Conservation (phyloP, 2,797 vertebrate species). For the Cyclopterus lumpus region DNA sequence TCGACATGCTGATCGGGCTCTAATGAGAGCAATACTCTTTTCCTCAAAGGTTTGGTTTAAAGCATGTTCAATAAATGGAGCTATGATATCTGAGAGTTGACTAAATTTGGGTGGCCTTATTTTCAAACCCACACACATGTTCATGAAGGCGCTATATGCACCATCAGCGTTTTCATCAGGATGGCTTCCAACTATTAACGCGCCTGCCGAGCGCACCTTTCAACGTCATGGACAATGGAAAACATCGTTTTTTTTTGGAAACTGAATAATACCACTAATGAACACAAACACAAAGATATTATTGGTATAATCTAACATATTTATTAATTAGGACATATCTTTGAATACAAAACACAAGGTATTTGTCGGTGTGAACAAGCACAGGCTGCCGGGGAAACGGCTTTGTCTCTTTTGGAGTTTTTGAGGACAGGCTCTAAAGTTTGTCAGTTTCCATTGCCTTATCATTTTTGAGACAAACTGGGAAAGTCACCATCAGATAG, state of each 20-base stretch:
- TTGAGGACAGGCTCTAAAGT: neutral
- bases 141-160: too few species aligned
- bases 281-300: neutral
- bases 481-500: neutral
- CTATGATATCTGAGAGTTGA: neutral
- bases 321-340: too few species aligned
- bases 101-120: neutral
- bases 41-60: neutral
- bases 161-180: neutral
- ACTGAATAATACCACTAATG: neutral
- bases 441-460: conserved; percentile 1
- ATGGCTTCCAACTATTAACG: neutral
- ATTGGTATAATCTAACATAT: neutral
- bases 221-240: neutral
- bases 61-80: neutral
- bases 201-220: too few species aligned
- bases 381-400: neutral
- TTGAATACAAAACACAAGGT: too few species aligned
- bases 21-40: neutral
- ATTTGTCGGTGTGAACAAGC: too few species aligned
- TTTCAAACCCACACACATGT: too few species aligned
- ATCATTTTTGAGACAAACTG: neutral
- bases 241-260: too few species aligned
- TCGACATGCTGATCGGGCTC: neutral
- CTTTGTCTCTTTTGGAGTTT: neutral